Conservation (phyloP, 2,888 invertebrate genomes). For the Lepidochitona cinerea region DNA sequence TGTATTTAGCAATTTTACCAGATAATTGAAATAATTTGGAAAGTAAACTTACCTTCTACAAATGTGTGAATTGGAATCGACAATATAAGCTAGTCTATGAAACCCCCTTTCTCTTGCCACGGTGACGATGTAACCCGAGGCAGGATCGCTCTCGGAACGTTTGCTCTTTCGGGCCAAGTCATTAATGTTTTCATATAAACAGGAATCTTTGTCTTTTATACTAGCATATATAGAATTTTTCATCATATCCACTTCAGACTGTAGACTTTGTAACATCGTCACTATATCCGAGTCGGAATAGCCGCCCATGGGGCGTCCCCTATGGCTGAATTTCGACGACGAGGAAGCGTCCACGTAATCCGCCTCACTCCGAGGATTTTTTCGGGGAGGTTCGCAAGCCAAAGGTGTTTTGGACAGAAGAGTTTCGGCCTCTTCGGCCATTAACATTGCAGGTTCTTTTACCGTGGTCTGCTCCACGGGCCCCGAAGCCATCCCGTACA, state of each 20-base stretch:
- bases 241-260: neutral
- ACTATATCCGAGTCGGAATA: neutral
- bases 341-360: neutral
- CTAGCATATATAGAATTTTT: neutral
- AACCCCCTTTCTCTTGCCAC: neutral
- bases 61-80: neutral
- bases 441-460: neutral
- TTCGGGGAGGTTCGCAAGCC: neutral
- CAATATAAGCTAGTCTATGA: neutral
- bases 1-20: no score
- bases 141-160: neutral
- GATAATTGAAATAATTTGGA: neutral
- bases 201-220: neutral
- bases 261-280: neutral
- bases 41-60: neutral
- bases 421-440: neutral
- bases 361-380: neutral
- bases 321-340: neutral
- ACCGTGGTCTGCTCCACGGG: neutral
- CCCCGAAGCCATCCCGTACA: neutral
- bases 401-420: neutral
- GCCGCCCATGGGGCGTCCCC: neutral
- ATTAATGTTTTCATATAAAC: neutral
- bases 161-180: neutral
- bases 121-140: neutral